phyloP scores from a whole-genome alignment of 2,888 invertebrate genomes.

The Nyleta sp. region DNA sequence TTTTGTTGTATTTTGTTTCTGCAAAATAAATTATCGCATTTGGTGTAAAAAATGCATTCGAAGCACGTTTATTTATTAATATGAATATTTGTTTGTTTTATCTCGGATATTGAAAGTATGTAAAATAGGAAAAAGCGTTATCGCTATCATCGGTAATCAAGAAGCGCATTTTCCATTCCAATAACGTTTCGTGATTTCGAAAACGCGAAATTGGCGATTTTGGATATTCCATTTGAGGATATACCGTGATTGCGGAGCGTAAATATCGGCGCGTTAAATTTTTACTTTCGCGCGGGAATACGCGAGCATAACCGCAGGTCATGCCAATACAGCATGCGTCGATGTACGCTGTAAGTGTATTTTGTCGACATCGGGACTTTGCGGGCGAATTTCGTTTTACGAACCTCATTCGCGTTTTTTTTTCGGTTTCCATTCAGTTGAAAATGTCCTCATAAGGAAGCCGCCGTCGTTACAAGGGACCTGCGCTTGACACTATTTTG shows the following conservation, averaged over 20 bases:
- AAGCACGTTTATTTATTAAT: not conserved
- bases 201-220: constrained; percentile 41
- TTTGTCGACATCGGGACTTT: no score
- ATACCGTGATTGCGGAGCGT: constrained; percentile 44
- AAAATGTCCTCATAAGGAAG: no score
- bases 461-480: not conserved
- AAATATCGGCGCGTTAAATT: constrained; percentile 50
- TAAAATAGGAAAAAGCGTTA: constrained; percentile 10
- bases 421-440: no score
- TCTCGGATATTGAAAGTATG: not conserved
- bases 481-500: constrained; percentile 21
- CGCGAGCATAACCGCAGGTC: constrained; percentile 47
- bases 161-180: constrained; percentile 22
- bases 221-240: constrained; percentile 38
- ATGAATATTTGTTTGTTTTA: constrained; percentile 14
- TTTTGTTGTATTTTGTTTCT: no score
- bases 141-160: constrained; percentile 14
- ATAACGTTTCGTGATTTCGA: constrained; percentile 31
- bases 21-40: no score
- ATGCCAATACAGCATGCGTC: no score
- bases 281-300: constrained; percentile 42
- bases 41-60: no score
- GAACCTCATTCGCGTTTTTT: no score
- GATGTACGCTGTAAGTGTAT: no score
- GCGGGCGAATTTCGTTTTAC: no score